A percentile compares a stretch with the other conserved stretches of the same genome.
Evolutionary conservation across 2,888 invertebrate species (phyloP).

Genomic region (Zhuqinia jingwanae): DNA sequence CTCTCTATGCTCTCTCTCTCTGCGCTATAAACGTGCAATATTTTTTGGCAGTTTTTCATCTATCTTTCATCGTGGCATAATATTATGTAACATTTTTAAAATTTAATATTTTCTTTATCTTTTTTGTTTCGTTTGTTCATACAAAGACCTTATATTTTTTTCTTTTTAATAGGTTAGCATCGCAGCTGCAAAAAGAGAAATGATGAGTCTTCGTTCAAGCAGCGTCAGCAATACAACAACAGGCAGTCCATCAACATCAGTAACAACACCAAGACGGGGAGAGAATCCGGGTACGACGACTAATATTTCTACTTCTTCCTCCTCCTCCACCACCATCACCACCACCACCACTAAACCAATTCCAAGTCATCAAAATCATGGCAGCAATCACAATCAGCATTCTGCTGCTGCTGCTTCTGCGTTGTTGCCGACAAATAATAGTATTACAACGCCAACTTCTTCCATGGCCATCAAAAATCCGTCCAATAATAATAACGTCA

Average conservation of each 20-base stretch:
- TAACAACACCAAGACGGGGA: not conserved
- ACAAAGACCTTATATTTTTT: not conserved
- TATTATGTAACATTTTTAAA: slow-evolving; percentile 30
- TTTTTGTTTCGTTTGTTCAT: not conserved
- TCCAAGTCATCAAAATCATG: slow-evolving; percentile 2
- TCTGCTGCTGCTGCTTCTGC: not conserved
- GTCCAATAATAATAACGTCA: slow-evolving; percentile 16
- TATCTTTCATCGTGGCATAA: slow-evolving; percentile 67
- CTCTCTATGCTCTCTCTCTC: not conserved
- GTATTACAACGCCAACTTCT: not conserved
- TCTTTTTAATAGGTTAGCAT: slow-evolving; percentile 60
- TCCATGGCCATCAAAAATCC: not conserved
- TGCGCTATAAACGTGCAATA: not conserved
- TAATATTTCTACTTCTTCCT: slow-evolving; percentile 23
- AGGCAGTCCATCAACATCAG: slow-evolving; percentile 32
- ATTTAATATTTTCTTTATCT: not conserved
- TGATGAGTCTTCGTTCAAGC: slow-evolving; percentile 57
- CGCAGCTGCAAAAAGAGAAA: slow-evolving; percentile 68
- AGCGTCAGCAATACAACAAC: slow-evolving; percentile 51
- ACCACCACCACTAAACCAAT: no score
- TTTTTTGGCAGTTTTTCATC: slow-evolving; percentile 69
- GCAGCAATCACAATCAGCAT: not conserved
- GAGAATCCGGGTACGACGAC: not conserved
- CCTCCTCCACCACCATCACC: slow-evolving; percentile 22
- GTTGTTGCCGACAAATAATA: not conserved